phyloP scores from a whole-genome alignment of 2,113 vertebrate genomes.

The Lota lota region DNA sequence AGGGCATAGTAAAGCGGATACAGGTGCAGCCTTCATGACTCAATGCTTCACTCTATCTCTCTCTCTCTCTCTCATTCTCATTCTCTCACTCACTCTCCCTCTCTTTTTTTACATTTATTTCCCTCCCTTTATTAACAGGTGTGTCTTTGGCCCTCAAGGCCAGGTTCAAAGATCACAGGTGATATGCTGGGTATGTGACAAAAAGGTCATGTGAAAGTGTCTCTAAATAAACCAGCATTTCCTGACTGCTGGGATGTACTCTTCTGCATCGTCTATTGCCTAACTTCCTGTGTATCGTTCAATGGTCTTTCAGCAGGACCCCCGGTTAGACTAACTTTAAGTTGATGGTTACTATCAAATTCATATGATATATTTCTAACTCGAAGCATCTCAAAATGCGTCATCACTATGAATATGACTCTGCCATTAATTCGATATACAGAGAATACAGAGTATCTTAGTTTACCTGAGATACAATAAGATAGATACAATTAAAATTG shows the following conservation, averaged over 20 bases:
- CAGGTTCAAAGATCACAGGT: conserved; percentile 43
- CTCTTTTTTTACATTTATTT: not conserved
- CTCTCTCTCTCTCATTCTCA: not conserved
- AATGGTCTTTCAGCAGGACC: no score
- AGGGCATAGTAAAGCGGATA: no score
- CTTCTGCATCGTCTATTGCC: no score
- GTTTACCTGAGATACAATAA: no score
- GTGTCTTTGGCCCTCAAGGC: conserved; percentile 38
- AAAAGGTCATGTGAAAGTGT: conserved; percentile 31
- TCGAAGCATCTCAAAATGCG: no score
- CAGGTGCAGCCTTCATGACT: no score
- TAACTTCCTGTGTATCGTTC: no score
- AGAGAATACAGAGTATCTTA: no score
- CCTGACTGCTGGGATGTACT: not conserved
- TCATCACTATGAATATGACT: no score
- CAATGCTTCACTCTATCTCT: conserved; percentile 19
- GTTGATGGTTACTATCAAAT: not conserved
- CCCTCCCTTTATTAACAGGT: conserved; percentile 37
- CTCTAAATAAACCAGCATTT: conserved; percentile 42
- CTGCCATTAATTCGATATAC: no score
- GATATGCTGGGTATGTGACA: conserved; percentile 14
- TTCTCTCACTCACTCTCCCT: conserved; percentile 5
- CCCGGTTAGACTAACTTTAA: not conserved
- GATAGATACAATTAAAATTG: no score
- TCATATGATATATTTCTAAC: no score